Percentiles rank a stretch among this genome's conserved stretches.
These are phyloP conservation scores for Drosophila simulans DNA, from an alignment of 1,140 invertebrate genomes.

Conservation along the genomic window DNA sequence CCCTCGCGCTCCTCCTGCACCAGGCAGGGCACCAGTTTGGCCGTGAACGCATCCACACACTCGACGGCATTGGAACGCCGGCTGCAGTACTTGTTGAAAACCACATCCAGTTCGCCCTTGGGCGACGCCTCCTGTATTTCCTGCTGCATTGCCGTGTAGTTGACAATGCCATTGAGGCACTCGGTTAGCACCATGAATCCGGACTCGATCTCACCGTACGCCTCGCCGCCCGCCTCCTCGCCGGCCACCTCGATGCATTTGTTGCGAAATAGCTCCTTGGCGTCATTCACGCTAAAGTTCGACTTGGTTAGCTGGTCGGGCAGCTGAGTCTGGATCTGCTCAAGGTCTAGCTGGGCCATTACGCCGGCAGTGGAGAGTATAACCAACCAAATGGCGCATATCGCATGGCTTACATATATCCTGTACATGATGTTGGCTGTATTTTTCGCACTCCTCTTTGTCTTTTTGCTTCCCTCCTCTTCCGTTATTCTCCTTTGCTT, in stretches of 20 bases:
- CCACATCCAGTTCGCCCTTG: constrained; percentile 86
- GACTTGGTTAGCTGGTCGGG: constrained; percentile 53
- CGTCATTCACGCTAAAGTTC: constrained; percentile 45
- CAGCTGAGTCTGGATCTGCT: constrained; percentile 57
- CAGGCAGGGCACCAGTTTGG: constrained; percentile 87
- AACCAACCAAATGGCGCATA: constrained; percentile 5
- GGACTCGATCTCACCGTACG: constrained; percentile 58
- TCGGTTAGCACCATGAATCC: constrained; percentile 62
- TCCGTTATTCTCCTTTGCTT: background rate
- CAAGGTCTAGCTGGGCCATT: constrained; percentile 50
- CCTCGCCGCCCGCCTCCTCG: constrained; percentile 58
- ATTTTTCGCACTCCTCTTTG: background rate
- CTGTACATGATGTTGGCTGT: constrained; percentile 15
- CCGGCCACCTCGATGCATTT: constrained; percentile 76
- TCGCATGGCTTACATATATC: background rate
- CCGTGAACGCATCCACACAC: constrained; percentile 87
- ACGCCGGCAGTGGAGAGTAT: constrained; percentile 6
- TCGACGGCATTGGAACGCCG: constrained; percentile 86
- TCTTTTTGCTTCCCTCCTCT: background rate
- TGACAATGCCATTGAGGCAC: constrained; percentile 85
- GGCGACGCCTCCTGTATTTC: constrained; percentile 88
- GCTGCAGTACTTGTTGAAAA: constrained; percentile 87
- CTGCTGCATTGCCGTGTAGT: constrained; percentile 85
- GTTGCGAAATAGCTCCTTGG: constrained; percentile 59
- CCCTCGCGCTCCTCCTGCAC: constrained; percentile 86